Evolutionary conservation across 2,797 vertebrate species (phyloP).

Genomic region (Sparus aurata): DNA sequence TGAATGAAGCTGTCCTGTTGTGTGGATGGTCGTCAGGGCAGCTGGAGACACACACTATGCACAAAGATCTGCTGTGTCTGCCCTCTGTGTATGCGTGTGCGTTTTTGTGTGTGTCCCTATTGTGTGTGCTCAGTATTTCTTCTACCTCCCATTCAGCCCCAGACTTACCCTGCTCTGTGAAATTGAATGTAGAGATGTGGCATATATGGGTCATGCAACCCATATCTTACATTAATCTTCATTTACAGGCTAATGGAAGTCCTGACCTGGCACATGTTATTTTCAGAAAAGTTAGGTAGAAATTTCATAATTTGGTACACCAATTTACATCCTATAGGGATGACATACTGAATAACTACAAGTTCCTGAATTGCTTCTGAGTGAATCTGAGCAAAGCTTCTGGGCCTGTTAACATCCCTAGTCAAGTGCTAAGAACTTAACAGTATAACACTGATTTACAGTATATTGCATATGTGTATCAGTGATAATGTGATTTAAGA

Average conservation of each 20-base stretch:
- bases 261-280: too few species aligned
- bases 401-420: background rate
- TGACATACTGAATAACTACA: too few species aligned
- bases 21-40: slow-evolving; percentile 46
- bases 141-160: background rate
- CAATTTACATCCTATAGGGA: background rate
- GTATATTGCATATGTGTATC: too few species aligned
- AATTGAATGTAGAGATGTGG: background rate
- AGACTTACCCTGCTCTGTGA: background rate
- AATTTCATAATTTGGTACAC: too few species aligned
- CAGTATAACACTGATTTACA: too few species aligned
- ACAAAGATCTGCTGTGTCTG: slow-evolving; percentile 38
- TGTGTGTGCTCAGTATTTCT: slow-evolving; percentile 2
- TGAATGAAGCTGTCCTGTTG: slow-evolving; percentile 68
- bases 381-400: background rate
- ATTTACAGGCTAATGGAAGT: too few species aligned
- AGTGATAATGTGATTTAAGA: too few species aligned
- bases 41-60: slow-evolving; percentile 30
- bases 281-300: too few species aligned
- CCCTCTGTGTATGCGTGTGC: background rate
- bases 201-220: background rate
- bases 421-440: background rate
- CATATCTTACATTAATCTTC: background rate
- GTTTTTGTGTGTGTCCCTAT: slow-evolving; percentile 18
- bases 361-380: background rate